Conservation (phyloP, 1,140 invertebrate genomes). For the Panonychus citri region DNA sequence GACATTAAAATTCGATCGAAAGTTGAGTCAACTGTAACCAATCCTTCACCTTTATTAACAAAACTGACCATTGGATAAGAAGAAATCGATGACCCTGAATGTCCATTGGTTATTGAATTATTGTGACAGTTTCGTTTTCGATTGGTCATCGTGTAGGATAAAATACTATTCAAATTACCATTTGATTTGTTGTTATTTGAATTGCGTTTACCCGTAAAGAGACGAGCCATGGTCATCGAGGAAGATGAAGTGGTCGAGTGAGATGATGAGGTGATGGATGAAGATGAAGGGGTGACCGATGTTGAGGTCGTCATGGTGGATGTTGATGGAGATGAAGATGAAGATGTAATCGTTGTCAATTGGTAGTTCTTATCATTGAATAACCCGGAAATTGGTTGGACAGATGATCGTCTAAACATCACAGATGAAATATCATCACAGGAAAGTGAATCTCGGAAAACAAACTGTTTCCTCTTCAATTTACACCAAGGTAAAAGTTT, state of each 20-base stretch:
- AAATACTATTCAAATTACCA: not conserved
- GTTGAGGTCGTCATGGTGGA: not conserved
- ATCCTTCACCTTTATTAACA: slow-evolving; percentile 8
- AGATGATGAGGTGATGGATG: not conserved
- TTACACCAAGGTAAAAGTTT: not conserved
- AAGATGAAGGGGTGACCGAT: not conserved
- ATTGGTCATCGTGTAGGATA: not conserved
- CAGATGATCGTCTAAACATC: not conserved
- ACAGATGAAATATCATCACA: slow-evolving; percentile 1
- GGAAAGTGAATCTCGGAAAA: not conserved
- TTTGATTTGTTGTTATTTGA: not conserved
- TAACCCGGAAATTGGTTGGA: not conserved
- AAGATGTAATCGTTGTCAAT: not conserved
- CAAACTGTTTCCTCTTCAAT: not conserved
- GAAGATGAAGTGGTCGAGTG: not conserved
- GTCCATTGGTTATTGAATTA: not conserved
- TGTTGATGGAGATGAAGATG: not conserved
- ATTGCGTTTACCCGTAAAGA: not conserved
- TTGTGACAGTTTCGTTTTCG: not conserved
- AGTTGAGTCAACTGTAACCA: slow-evolving; percentile 2
- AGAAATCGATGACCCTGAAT: not conserved
- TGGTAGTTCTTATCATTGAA: not conserved
- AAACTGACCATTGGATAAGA: slow-evolving; percentile 7
- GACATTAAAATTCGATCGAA: slow-evolving; percentile 2
- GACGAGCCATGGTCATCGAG: not conserved